phyloP scores from a whole-genome alignment of 2,113 vertebrate species.

The Larimichthys crocea region DNA sequence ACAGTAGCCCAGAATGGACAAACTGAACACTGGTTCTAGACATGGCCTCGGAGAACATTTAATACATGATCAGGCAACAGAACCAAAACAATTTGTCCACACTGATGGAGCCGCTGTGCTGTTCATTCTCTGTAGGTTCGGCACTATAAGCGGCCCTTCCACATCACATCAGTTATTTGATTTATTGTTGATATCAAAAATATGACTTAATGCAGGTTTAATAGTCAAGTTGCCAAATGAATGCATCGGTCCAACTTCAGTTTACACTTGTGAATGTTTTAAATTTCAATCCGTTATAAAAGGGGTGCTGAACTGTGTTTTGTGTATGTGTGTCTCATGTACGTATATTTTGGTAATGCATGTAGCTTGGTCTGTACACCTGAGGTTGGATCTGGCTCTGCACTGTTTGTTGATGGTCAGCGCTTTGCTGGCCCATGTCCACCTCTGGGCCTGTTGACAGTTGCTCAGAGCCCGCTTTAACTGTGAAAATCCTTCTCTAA shows the following conservation, averaged over 20 bases:
- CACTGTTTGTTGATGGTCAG: slow-evolving; percentile 14
- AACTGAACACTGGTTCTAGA: no score
- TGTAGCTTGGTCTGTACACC: slow-evolving; percentile 37
- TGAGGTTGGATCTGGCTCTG: slow-evolving; percentile 19
- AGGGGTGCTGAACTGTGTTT: slow-evolving; percentile 16
- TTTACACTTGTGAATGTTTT: slow-evolving; percentile 23
- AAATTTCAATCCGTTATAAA: background rate
- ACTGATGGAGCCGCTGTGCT: no score
- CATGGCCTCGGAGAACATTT: background rate
- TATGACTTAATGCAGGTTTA: slow-evolving; percentile 11
- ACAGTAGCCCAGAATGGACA: no score
- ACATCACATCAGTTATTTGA: background rate
- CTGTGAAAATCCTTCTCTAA: slow-evolving; percentile 54
- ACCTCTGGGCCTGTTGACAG: slow-evolving; percentile 2
- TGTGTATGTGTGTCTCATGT: slow-evolving; percentile 23
- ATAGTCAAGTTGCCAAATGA: slow-evolving; percentile 24
- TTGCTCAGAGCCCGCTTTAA: slow-evolving; percentile 44
- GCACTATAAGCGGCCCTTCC: background rate
- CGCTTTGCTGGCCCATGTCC: background rate
- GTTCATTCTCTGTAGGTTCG: background rate
- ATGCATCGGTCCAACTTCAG: slow-evolving; percentile 38
- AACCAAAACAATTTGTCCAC: background rate
- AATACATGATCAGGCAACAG: background rate
- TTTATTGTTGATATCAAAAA: background rate
- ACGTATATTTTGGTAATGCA: slow-evolving; percentile 50